Evolutionary conservation across 2,797 vertebrate genomes (phyloP).

Genomic region (Borostomias antarcticus): DNA sequence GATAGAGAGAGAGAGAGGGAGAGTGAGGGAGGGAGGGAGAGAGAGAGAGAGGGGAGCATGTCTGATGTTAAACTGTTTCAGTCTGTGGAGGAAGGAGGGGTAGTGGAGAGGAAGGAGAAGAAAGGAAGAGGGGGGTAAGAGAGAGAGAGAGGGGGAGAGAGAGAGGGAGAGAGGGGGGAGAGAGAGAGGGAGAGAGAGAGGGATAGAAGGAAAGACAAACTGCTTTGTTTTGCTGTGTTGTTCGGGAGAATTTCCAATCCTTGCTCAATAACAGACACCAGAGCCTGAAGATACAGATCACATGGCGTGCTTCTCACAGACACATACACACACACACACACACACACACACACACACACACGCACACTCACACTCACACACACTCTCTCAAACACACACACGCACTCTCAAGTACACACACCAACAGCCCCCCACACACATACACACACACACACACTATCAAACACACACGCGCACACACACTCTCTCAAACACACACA

Average conservation of each 20-base stretch:
- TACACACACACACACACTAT: background rate
- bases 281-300: background rate
- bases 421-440: too few species aligned
- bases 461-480: background rate
- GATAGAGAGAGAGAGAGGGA: conserved; percentile 9
- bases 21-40: conserved; percentile 15
- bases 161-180: background rate
- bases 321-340: background rate
- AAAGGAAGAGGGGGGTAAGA: too few species aligned
- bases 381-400: background rate
- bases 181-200: conserved; percentile 13
- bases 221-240: background rate
- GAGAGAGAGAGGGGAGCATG: conserved; percentile 21
- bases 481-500: background rate
- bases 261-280: background rate
- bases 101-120: too few species aligned
- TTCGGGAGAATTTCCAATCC: background rate
- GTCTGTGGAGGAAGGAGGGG: background rate
- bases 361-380: background rate
- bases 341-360: background rate
- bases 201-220: conserved; percentile 9
- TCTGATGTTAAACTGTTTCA: background rate
- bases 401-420: background rate
- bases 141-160: background rate
- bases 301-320: background rate